Evolutionary conservation across 1,140 invertebrate genomes (phyloP), one percentile per base, ranked within the genome.

Genomic region (Bombus fervidus): DNA sequence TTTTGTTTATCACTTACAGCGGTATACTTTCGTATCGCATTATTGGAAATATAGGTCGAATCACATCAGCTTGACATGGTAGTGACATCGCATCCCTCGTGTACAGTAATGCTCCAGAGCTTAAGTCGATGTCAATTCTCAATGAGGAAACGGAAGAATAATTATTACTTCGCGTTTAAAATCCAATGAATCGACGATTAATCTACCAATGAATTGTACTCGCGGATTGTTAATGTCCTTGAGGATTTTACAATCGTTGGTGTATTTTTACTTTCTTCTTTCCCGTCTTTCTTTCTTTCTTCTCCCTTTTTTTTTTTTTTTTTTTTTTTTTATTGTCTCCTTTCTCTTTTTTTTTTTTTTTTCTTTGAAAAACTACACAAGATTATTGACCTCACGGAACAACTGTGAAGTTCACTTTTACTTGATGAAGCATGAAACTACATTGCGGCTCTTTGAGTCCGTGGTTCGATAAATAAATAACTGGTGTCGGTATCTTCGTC

Each of bases 401-500:
- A 72, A 47, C 77, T 53, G 66, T n/a, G 12, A 57, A 57, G 74
- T 85, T 85, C 77, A 53, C 41, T 80, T 85, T 85, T 80, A 80
- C 68, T 80, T 57, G 83, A 64, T 43, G 57, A 31, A 85, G 76
- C 76, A 72, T 85, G 83, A 85, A 85, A 64, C 68, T 53, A 53
- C 68, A 73, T 73, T 28, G 68, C n/a, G 39, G 31, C 22, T 39
- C 62, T 83, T 83, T 41, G 64, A 83, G 43, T n/a, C 43, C 73
- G 43, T 22, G 37, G 34, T n/a, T 80, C 74, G 41, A 85, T 85
- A 73, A 72, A 69, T 77, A 83, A 78, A 80, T 80, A 85, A 85
- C 83, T 25, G 18, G 15, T 28, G 53, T 18, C 15, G 41, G 57
- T 53, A 34, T 25, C 66, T 77, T 80, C 39, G 76, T 79, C 76